These are phyloP conservation scores for Menidia beryllina DNA, from an alignment of 2,113 vertebrate species.

Conservation along the genomic window DNA sequence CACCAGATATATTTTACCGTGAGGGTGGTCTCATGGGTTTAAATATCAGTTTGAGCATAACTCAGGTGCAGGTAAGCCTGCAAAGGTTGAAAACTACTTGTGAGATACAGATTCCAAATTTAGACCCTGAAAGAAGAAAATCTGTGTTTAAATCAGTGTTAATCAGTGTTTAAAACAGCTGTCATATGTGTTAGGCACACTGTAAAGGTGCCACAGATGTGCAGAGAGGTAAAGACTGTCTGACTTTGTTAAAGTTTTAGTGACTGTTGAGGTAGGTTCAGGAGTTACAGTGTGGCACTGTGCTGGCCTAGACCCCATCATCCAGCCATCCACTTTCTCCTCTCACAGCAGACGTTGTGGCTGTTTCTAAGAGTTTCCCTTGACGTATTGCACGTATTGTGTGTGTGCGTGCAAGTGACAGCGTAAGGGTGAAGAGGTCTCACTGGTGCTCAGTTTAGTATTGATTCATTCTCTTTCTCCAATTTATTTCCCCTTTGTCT, in stretches of 20 bases:
- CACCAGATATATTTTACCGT: background rate
- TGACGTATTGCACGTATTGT: conserved; percentile 40
- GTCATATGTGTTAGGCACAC: conserved; percentile 3
- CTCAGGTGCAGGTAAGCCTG: background rate
- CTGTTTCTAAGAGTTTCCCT: conserved; percentile 38
- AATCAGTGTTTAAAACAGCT: conserved; percentile 22
- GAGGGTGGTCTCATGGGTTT: background rate
- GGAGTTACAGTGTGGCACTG: background rate
- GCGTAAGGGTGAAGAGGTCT: conserved; percentile 77
- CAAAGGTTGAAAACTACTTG: background rate
- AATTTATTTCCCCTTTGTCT: conserved; percentile 77
- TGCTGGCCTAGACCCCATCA: background rate
- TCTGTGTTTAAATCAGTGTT: too few relatives aligned
- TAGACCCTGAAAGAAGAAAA: too few relatives aligned
- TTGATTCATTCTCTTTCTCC: conserved; percentile 83
- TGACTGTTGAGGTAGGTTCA: background rate
- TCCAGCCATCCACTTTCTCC: background rate
- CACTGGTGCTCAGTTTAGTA: conserved; percentile 79
- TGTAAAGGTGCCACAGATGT: conserved; percentile 9
- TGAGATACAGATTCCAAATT: background rate
- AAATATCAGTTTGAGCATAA: background rate
- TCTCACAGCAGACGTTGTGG: conserved; percentile 7
- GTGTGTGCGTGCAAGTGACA: conserved; percentile 49
- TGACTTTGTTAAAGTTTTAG: background rate
- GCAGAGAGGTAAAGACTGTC: background rate